Evolutionary conservation across 2,113 vertebrate genomes (phyloP).

Genomic region (Pantherophis guttatus): DNA sequence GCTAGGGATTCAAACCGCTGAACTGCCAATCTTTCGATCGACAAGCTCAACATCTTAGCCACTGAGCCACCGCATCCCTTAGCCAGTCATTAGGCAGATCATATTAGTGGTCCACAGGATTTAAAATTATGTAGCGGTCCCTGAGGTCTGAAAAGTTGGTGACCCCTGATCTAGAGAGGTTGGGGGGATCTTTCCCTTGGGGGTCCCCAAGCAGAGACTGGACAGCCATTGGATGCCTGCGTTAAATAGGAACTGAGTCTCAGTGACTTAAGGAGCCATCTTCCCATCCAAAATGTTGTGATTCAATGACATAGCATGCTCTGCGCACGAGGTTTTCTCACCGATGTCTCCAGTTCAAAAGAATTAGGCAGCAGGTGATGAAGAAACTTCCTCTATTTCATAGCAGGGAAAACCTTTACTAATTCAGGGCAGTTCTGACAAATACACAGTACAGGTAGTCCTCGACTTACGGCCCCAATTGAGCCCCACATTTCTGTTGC

Average conservation of each 20-base stretch:
- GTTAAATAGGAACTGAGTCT: neutral
- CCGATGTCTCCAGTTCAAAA: neutral
- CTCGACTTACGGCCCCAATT: neutral
- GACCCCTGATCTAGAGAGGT: neutral
- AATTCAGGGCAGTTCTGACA: neutral
- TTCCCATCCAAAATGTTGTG: neutral
- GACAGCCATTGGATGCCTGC: neutral
- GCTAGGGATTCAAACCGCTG: too few species aligned
- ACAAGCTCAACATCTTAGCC: too few species aligned
- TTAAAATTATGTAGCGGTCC: too few species aligned
- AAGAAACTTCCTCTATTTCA: neutral
- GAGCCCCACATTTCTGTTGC: neutral
- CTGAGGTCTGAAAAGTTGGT: too few species aligned
- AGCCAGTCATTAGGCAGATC: too few species aligned
- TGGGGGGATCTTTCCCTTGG: neutral
- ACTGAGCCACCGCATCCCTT: too few species aligned
- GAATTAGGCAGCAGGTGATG: too few species aligned
- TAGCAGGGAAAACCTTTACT: neutral
- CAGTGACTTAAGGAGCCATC: neutral
- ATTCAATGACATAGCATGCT: neutral
- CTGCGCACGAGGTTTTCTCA: neutral
- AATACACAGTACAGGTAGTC: neutral
- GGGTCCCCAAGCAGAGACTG: neutral
- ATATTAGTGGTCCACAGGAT: too few species aligned
- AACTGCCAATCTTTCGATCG: too few species aligned